Evolutionary conservation across 2,113 vertebrate species (phyloP), one percentile per base, ranked within the genome.

Genomic region (Ochotona curzoniae): DNA sequence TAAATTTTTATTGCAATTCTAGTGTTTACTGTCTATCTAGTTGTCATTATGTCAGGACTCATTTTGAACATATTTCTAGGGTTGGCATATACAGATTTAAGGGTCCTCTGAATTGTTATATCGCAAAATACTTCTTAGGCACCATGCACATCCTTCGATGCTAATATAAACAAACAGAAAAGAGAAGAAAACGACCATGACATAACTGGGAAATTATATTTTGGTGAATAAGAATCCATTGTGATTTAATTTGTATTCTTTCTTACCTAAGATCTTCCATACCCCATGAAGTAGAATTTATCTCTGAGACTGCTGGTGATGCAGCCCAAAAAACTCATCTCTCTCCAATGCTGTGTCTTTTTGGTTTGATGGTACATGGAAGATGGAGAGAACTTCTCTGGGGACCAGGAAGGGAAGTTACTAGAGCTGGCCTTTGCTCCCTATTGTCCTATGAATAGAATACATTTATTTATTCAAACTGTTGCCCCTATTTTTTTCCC

Each of bases 161-260:
- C 30, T 89, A 44, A 28, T 85, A 89, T 28, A 63, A 32, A 81
- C 32, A 44, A 85, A 44, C 38, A 86, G 49, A n/a, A 63, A 84
- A 92, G 38, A 92, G 23, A 88, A 90, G 44, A 88, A 90, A 90
- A 81, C 70, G 69, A 35, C 63, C 89, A 85, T 95, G 75, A 86
- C n/a, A 67, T 83, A 47, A 54, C 13, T 63, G 81, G 69, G 49
- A 81, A 76, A 81, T 90, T 21, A 85, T 81, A 75, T 11, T 63
- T 74, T 61, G 4, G 60, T 81, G 51, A 44, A n/a, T 7, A 35
- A 54, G 61, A 44, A 76, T 76, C 25, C 75, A 8, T 11, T 64
- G 51, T 32, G 66, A 60, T 18, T 88, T 67, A n/a, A 10, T 23
- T 28, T 78, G 51, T 70, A 60, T 84, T 79, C 78, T 60, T 86